Evolutionary conservation across 1,140 invertebrate genomes (phyloP).

Genomic region (Meloidogyne hapla): DNA sequence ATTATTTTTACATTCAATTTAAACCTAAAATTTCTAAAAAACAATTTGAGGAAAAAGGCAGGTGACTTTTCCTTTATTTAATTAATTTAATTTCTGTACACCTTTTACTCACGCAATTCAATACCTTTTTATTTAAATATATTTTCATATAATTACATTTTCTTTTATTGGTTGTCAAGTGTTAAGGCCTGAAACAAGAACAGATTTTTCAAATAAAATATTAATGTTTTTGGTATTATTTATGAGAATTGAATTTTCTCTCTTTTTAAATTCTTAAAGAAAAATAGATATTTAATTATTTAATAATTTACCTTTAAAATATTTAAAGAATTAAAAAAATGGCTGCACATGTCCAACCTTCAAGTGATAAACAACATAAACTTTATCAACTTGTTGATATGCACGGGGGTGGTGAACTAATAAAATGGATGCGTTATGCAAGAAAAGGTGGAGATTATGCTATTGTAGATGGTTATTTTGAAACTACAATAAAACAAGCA

Average conservation of each 20-base stretch:
- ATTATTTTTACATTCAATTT: too few species aligned
- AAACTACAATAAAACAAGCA: slow-evolving; percentile 40
- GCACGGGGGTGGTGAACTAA: slow-evolving; percentile 56
- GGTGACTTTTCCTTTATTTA: neutral
- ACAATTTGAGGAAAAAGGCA: neutral
- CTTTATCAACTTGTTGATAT: slow-evolving; percentile 45
- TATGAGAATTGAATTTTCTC: neutral
- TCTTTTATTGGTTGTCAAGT: neutral
- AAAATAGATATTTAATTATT: too few species aligned
- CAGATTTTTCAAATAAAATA: neutral
- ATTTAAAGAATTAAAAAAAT: neutral
- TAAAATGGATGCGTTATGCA: slow-evolving; percentile 62
- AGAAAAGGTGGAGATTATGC: slow-evolving; percentile 58
- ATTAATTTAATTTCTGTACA: neutral
- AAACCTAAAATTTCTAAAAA: too few species aligned
- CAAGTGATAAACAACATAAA: neutral
- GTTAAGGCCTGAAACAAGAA: neutral
- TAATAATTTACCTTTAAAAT: neutral
- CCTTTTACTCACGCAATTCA: neutral
- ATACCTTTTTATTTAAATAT: neutral
- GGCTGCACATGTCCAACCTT: neutral
- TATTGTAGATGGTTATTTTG: slow-evolving; percentile 54
- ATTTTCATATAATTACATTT: neutral
- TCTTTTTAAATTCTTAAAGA: neutral
- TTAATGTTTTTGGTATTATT: neutral